phyloP scores from a whole-genome alignment of 2,797 vertebrate genomes.

The Tarsius wallacei region DNA sequence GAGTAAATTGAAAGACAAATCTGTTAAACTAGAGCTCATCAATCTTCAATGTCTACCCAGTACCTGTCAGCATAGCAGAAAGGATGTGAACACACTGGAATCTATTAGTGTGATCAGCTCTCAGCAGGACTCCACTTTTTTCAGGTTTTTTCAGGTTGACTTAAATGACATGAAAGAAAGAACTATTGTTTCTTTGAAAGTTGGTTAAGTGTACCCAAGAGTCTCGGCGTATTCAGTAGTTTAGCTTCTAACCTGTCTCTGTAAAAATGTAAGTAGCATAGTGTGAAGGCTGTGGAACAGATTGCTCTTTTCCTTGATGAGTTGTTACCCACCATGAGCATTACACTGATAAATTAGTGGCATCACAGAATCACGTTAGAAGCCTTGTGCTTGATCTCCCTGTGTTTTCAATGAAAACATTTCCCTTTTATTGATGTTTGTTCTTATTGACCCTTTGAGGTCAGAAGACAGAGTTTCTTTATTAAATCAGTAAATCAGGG shows the following conservation, averaged over 20 bases:
- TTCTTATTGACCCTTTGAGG: conserved; percentile 85
- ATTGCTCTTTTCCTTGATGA: conserved; percentile 55
- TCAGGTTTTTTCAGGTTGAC: not conserved
- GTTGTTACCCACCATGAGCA: not conserved
- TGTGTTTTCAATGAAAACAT: conserved; percentile 87
- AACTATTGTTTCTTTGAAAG: conserved; percentile 56
- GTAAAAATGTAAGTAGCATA: not conserved
- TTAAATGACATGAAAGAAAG: conserved; percentile 55
- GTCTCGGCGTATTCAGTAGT: conserved; percentile 58
- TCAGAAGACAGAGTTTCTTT: conserved; percentile 84
- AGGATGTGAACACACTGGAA: not conserved
- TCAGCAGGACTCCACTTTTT: not conserved
- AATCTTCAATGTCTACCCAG: not conserved
- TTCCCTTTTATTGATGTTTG: conserved; percentile 84
- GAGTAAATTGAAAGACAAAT: not conserved
- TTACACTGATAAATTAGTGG: conserved; percentile 68
- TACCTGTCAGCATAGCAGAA: not conserved
- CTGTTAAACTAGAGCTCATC: not conserved
- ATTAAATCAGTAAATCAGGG: conserved; percentile 89
- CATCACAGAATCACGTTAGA: conserved; percentile 41
- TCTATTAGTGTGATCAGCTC: not conserved
- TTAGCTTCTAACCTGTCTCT: conserved; percentile 71
- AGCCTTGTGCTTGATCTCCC: conserved; percentile 72
- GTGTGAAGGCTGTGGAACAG: conserved; percentile 16
- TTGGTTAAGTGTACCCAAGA: not conserved